Evolutionary conservation across 2,888 invertebrate genomes (phyloP).

Genomic region (Chamaedrilus cognettii): DNA sequence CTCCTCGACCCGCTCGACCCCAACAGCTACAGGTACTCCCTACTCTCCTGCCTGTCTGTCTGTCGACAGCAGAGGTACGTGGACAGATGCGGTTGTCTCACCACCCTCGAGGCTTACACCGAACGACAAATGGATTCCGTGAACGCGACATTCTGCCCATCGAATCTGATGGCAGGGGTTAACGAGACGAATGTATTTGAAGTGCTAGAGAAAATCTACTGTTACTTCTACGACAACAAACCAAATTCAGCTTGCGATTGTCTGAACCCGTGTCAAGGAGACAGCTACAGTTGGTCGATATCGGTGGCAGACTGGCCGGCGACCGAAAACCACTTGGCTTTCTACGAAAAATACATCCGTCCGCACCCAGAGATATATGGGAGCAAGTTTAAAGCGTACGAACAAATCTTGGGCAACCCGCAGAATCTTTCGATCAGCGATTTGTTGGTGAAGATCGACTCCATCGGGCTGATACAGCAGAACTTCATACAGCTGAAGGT

Average conservation of each 20-base stretch:
- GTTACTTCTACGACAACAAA: too few relatives aligned
- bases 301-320: not conserved
- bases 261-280: not conserved
- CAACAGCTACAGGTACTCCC: not conserved
- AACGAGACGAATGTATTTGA: too few relatives aligned
- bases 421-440: too few relatives aligned
- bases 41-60: not conserved
- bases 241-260: slow-evolving; percentile 13
- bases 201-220: too few relatives aligned
- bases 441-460: too few relatives aligned
- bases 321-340: not conserved
- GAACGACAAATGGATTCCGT: not conserved
- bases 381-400: not conserved
- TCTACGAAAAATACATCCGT: not conserved
- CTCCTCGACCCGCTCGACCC: not conserved
- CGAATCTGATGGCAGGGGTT: too few relatives aligned
- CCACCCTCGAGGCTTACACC: not conserved
- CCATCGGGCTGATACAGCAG: too few relatives aligned
- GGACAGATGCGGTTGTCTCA: not conserved
- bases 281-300: not conserved
- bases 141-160: not conserved
- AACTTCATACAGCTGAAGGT: too few relatives aligned
- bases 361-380: not conserved
- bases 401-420: not conserved
- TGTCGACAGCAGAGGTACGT: slow-evolving; percentile 3